Evolutionary conservation across 2,797 vertebrate species (phyloP), one percentile per base, ranked within the genome.

Genomic region (Podarcis lilfordi): DNA sequence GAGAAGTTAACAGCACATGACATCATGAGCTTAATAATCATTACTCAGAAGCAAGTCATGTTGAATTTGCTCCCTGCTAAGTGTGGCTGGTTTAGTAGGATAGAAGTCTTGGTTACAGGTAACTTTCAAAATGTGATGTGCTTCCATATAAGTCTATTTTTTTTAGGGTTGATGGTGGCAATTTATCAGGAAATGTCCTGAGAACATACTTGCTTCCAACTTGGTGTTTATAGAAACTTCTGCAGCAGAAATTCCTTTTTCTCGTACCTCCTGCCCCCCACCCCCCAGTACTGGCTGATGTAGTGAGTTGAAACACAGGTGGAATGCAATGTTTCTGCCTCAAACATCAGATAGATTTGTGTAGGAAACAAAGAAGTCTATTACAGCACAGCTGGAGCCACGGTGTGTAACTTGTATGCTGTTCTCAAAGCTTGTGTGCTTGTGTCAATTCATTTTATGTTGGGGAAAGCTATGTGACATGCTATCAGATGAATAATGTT

Each of bases 231-330:
- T 85, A 29, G 32, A 45, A 78, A 45, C 29, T 17, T 78, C 43
- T 17, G 13, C 10, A 15, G 17, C 61, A 19, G 2, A 59, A 27
- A 64, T 45, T 15, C 1, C 32, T 84, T 72, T 45, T 85, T 68
- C 11, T 37, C 55, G 32, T 19, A 35, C 2, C 25, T 25, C 40
- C 45, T 35, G 15, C 3, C 6, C 8, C 19, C 32, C 64, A 17
- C n/a, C 8, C 21, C 81, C 81, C 19, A 64, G 83, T 8, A 43
- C 35, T 61, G 55, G 35, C 7, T 29, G 29, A 40, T 90, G 87
- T 94, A 81, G 90, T 94, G 82, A 32, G 87, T 94, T 92, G 90
- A 91, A 89, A 91, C 91, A 94, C 89, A 45, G 91, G 91, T 92
- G 91, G 95, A 92, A 93, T 87, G 82, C 80, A 84, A 64, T 79